Percentiles rank a stretch among this genome's conserved stretches.
phyloP scores from a whole-genome alignment of 2,888 invertebrate genomes.

The Trissolcus japonicus region DNA sequence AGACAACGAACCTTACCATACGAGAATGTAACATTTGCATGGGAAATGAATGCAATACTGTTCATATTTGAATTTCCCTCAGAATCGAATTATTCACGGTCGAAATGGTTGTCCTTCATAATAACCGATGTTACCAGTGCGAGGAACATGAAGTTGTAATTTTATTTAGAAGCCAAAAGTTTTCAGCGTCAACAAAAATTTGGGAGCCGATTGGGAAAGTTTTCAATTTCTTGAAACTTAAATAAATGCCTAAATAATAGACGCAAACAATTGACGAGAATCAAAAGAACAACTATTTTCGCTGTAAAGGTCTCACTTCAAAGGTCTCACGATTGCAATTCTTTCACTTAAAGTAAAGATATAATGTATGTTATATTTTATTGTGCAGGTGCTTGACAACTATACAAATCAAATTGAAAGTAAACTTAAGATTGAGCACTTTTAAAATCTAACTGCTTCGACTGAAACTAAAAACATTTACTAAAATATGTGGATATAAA shows the following conservation, averaged over 20 bases:
- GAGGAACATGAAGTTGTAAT: constrained; percentile 14
- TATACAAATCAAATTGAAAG: no score
- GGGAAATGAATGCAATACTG: constrained; percentile 51
- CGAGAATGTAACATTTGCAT: constrained; percentile 58
- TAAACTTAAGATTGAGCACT: background rate
- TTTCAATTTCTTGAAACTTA: background rate
- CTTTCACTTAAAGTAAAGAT: constrained; percentile 8
- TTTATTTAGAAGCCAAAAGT: background rate
- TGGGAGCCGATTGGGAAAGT: background rate
- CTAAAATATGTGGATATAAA: background rate
- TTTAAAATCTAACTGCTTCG: background rate
- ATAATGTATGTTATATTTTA: constrained; percentile 4
- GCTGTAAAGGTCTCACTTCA: constrained; percentile 21
- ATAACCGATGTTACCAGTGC: constrained; percentile 35
- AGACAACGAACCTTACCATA: constrained; percentile 54
- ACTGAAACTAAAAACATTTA: background rate
- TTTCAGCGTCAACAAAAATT: background rate
- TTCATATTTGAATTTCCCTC: constrained; percentile 55
- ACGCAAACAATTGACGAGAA: background rate
- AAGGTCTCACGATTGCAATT: constrained; percentile 24
- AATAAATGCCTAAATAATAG: background rate
- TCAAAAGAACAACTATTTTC: constrained; percentile 19
- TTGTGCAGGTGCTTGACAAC: no score
- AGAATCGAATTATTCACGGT: constrained; percentile 54
- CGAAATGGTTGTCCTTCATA: constrained; percentile 52